Evolutionary conservation across 64 coral and sea anemone species (phyloP).

Genomic region (Platygyra sinensis): DNA sequence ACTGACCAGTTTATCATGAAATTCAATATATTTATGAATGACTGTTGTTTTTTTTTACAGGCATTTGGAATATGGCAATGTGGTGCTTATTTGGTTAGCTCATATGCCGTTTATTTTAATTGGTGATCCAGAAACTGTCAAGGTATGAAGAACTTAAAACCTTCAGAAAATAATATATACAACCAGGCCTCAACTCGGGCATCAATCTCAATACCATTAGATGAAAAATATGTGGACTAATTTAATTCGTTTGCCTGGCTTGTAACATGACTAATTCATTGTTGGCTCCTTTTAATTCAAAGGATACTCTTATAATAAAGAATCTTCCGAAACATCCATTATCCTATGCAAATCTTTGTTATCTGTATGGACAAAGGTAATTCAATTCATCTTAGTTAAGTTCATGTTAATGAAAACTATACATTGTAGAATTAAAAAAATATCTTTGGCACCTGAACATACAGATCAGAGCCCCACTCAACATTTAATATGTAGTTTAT

Average conservation of each 20-base stretch:
- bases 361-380: conserved; percentile 46
- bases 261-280: background rate
- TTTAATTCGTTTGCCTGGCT: too few species aligned
- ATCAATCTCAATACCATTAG: too few species aligned
- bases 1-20: too few species aligned
- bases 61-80: conserved; percentile 49
- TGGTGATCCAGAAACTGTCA: background rate
- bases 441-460: background rate
- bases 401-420: too few species aligned
- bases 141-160: background rate
- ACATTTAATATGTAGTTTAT: background rate
- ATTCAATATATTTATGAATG: too few species aligned
- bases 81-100: conserved; percentile 41
- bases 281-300: background rate
- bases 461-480: background rate
- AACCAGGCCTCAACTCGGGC: too few species aligned
- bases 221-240: too few species aligned
- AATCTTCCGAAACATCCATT: conserved; percentile 39
- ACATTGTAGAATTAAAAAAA: background rate
- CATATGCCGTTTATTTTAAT: conserved; percentile 25
- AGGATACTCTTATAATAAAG: conserved; percentile 29
- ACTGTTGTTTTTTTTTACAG: background rate
- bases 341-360: background rate
- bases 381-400: background rate
- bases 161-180: too few species aligned